These are phyloP conservation scores for Enoplosus armatus DNA, from an alignment of 2,797 vertebrate genomes.

Conservation along the genomic window DNA sequence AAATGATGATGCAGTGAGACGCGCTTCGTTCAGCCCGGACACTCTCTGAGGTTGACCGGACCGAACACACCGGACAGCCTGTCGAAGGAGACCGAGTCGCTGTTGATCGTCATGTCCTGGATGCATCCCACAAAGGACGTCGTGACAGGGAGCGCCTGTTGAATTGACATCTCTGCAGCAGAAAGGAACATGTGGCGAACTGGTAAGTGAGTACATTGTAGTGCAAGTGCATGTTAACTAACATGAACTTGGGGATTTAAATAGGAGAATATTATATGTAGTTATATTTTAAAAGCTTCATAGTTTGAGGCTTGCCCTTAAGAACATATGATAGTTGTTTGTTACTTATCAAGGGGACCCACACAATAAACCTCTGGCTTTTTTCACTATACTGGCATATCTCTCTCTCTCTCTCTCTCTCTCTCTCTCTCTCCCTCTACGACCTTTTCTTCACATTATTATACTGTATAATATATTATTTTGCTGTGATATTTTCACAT, in stretches of 20 bases:
- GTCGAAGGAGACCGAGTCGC: constrained; percentile 80
- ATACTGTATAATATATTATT: background rate
- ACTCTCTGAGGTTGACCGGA: constrained; percentile 89
- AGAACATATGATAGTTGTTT: background rate
- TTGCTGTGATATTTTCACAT: background rate
- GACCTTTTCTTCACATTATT: background rate
- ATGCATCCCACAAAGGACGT: constrained; percentile 91
- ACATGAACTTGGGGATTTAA: background rate
- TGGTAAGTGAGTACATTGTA: background rate
- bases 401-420: too few relatives aligned
- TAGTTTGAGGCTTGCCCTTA: background rate
- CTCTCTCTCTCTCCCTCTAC: too few relatives aligned
- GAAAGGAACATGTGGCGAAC: constrained; percentile 17
- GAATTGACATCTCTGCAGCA: constrained; percentile 77
- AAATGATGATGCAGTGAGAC: constrained; percentile 12
- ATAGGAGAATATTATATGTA: too few relatives aligned
- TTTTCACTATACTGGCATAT: background rate
- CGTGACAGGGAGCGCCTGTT: constrained; percentile 79
- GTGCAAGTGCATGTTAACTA: background rate
- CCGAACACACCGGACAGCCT: constrained; percentile 86
- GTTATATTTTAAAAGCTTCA: background rate
- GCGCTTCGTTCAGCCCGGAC: constrained; percentile 84
- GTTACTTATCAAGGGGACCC: background rate
- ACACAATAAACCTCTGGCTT: background rate
- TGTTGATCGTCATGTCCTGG: constrained; percentile 88